Conservation (phyloP, 2,888 invertebrate genomes). For the Sipunculus nudus region DNA sequence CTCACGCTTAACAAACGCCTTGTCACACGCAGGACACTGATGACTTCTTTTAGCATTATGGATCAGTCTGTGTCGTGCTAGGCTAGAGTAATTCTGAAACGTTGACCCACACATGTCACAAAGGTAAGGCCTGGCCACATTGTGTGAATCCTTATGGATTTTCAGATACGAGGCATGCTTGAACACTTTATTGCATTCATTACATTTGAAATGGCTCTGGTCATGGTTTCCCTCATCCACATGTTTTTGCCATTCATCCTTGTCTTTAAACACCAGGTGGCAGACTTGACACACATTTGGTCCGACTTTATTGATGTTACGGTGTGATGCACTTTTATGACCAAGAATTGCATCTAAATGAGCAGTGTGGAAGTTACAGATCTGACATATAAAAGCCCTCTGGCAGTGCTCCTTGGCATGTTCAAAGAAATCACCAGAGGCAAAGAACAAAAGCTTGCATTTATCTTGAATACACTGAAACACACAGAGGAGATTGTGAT, state of each 20-base stretch:
- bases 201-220: not conserved
- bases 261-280: not conserved
- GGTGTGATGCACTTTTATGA: slow-evolving; percentile 21
- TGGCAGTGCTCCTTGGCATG: slow-evolving; percentile 28
- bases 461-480: slow-evolving; percentile 23
- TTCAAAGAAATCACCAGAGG: slow-evolving; percentile 15
- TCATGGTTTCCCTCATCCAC: not conserved
- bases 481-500: slow-evolving; percentile 21
- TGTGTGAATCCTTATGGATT: slow-evolving; percentile 5
- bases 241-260: not conserved
- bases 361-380: slow-evolving; percentile 31
- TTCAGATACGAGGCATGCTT: not conserved
- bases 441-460: slow-evolving; percentile 23
- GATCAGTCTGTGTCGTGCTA: slow-evolving; percentile 15
- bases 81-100: slow-evolving; percentile 12
- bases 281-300: slow-evolving; percentile 5
- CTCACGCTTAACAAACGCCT: slow-evolving; percentile 30
- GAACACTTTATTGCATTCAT: slow-evolving; percentile 16
- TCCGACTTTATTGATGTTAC: not conserved
- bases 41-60: slow-evolving; percentile 4
- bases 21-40: slow-evolving; percentile 23
- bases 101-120: slow-evolving; percentile 34
- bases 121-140: slow-evolving; percentile 1
- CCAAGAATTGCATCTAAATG: slow-evolving; percentile 2
- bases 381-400: slow-evolving; percentile 30